phyloP scores from a whole-genome alignment of 2,113 vertebrate species.

The Barnardius zonarius region DNA sequence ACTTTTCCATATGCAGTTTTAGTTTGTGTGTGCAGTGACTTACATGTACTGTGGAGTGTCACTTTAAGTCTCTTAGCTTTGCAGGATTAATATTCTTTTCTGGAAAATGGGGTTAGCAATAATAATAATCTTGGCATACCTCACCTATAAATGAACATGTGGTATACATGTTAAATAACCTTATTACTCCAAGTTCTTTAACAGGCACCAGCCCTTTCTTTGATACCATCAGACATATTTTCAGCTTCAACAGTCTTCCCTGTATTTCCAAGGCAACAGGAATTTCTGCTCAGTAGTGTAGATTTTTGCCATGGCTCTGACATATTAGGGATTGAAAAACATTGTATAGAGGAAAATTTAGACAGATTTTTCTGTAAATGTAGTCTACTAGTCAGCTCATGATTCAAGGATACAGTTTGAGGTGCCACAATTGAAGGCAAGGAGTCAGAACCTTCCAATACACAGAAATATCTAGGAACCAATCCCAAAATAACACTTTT shows the following conservation, averaged over 20 bases:
- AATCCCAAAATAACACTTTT: neutral
- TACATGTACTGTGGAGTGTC: neutral
- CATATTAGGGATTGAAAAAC: neutral
- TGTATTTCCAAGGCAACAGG: constrained; percentile 45
- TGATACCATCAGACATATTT: constrained; percentile 23
- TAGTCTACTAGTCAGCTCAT: neutral
- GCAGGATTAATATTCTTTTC: neutral
- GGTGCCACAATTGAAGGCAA: constrained; percentile 31
- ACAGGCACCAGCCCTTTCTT: neutral
- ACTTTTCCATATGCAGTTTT: neutral
- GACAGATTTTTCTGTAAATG: neutral
- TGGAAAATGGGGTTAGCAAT: neutral
- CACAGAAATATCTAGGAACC: neutral
- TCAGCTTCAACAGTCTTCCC: constrained; percentile 23
- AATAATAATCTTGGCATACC: neutral
- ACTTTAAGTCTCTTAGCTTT: neutral
- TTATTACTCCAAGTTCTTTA: constrained; percentile 11
- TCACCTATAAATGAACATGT: neutral
- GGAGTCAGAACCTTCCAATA: neutral
- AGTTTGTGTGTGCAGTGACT: neutral
- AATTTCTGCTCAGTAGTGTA: neutral
- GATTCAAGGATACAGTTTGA: neutral
- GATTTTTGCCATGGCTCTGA: neutral
- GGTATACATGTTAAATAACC: constrained; percentile 12
- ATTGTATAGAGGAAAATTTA: neutral